These are phyloP conservation scores for Scaptodrosophila latifasciaeformis DNA, from an alignment of 2,888 invertebrate species.

Conservation along the genomic window DNA sequence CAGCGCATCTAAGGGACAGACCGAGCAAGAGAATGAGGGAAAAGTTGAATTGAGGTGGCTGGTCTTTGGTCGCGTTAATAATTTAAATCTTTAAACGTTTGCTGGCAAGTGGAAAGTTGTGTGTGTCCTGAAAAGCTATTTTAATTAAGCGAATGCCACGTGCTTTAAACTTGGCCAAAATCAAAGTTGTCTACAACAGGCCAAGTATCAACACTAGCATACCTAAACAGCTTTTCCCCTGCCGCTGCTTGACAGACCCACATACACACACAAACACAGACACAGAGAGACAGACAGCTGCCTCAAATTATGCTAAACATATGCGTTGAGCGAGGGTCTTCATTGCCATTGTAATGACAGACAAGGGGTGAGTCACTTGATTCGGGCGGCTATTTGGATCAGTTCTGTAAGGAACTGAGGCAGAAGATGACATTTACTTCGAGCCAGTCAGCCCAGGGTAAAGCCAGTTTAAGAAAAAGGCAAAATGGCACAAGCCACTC, in stretches of 20 bases:
- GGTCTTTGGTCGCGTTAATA: slow-evolving; percentile 26
- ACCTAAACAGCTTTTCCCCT: slow-evolving; percentile 24
- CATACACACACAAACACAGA: background rate
- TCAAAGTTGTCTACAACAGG: slow-evolving; percentile 39
- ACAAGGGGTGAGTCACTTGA: too few relatives aligned
- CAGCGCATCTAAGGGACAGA: background rate
- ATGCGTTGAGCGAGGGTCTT: slow-evolving; percentile 19
- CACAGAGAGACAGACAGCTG: background rate
- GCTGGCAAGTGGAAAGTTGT: background rate
- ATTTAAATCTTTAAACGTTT: slow-evolving; percentile 49
- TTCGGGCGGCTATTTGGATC: too few relatives aligned
- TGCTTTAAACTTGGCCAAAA: slow-evolving; percentile 31
- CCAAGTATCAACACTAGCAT: slow-evolving; percentile 35
- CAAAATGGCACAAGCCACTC: slow-evolving; percentile 43
- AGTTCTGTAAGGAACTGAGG: too few relatives aligned
- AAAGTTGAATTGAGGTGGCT: slow-evolving; percentile 13
- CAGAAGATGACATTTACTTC: too few relatives aligned
- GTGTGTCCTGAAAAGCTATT: slow-evolving; percentile 9
- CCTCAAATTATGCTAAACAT: slow-evolving; percentile 63
- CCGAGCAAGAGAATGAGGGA: background rate
- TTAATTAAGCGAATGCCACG: slow-evolving; percentile 39
- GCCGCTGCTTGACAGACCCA: background rate
- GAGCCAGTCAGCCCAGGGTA: background rate
- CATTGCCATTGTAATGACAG: slow-evolving; percentile 54
- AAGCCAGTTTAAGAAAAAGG: slow-evolving; percentile 14